Percentiles rank a stretch among this genome's conserved stretches.
phyloP scores from a whole-genome alignment of 2,888 invertebrate species.

The Chrysomela aeneicollis region DNA sequence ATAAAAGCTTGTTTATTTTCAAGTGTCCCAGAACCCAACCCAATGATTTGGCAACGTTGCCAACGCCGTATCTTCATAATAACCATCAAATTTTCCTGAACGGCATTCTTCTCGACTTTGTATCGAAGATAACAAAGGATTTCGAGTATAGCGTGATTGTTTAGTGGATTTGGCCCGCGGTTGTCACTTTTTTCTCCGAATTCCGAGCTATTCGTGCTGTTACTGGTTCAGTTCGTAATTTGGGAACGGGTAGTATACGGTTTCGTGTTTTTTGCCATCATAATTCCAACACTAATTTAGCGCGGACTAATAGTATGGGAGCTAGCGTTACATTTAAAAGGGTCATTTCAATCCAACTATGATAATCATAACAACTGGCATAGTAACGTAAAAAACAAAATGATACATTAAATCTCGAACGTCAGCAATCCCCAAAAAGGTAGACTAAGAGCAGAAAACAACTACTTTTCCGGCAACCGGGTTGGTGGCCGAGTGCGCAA shows the following conservation, averaged over 20 bases:
- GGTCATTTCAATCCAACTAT: no score
- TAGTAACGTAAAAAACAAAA: no score
- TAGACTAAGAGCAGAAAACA: no score
- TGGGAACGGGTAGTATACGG: slow-evolving; percentile 18
- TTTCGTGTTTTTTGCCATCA: slow-evolving; percentile 20
- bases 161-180: slow-evolving; percentile 53
- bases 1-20: not conserved
- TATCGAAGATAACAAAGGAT: slow-evolving; percentile 26
- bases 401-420: no score
- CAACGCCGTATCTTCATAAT: slow-evolving; percentile 1
- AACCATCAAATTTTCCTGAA: slow-evolving; percentile 23
- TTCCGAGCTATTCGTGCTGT: slow-evolving; percentile 41
- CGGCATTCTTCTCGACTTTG: slow-evolving; percentile 25
- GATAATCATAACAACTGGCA: no score
- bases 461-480: no score
- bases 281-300: slow-evolving; percentile 16
- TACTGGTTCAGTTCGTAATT: slow-evolving; percentile 38
- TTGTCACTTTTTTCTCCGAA: slow-evolving; percentile 53
- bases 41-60: not conserved
- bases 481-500: no score
- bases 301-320: slow-evolving; percentile 6
- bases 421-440: no score
- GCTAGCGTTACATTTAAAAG: no score
- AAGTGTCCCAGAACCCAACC: not conserved
- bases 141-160: slow-evolving; percentile 53